A percentile compares a stretch with the other conserved stretches of the same genome.
Evolutionary conservation across 2,888 invertebrate genomes (phyloP).

Genomic region (Tetropium fuscum): DNA sequence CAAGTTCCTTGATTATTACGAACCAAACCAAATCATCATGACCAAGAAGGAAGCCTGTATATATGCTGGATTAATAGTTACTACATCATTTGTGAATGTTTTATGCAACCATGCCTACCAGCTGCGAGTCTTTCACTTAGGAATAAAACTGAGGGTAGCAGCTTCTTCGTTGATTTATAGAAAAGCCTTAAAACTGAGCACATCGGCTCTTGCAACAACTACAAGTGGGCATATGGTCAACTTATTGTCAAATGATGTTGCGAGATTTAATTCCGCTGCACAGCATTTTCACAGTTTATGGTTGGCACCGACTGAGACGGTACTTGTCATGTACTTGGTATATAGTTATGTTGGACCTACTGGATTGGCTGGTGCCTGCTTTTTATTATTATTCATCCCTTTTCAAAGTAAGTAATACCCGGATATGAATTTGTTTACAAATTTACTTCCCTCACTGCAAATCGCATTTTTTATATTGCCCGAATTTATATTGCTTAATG

Average conservation of each 20-base stretch:
- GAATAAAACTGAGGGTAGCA: constrained; percentile 86
- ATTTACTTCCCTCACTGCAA: too few relatives aligned
- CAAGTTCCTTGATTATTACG: constrained; percentile 73
- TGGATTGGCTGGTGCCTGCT: constrained; percentile 60
- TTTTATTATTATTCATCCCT: constrained; percentile 57
- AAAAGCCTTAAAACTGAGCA: constrained; percentile 77
- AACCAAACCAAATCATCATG: constrained; percentile 63
- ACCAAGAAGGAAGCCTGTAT: constrained; percentile 74
- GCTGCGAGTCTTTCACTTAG: constrained; percentile 85
- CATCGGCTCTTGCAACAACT: constrained; percentile 33
- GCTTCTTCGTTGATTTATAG: constrained; percentile 86
- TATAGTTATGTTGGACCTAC: constrained; percentile 61
- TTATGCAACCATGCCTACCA: constrained; percentile 80
- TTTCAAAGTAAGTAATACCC: constrained; percentile 55
- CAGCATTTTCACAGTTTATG: constrained; percentile 84
- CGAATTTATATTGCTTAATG: too few relatives aligned
- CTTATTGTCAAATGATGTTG: constrained; percentile 67
- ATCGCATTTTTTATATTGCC: too few relatives aligned
- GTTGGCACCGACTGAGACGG: constrained; percentile 74
- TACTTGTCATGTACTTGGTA: constrained; percentile 69
- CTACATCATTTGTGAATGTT: constrained; percentile 78
- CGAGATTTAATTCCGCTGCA: constrained; percentile 84
- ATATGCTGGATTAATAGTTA: constrained; percentile 79
- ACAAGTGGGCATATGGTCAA: constrained; percentile 46
- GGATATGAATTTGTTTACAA: too few relatives aligned